Conservation (phyloP, 1,140 invertebrate species). For the Pemphigus obesinymphae region DNA sequence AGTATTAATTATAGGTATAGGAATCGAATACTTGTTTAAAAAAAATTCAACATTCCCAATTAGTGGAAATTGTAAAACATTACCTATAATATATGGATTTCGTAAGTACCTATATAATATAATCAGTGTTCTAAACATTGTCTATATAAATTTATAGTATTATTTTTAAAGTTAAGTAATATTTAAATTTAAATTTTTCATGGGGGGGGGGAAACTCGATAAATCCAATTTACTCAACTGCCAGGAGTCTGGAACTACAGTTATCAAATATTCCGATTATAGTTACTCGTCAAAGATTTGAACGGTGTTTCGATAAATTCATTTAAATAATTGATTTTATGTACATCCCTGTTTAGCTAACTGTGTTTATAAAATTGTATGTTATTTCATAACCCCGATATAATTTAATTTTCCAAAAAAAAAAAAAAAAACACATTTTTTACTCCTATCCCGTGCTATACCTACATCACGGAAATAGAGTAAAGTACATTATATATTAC, state of each 20-base stretch:
- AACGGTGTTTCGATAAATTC: background rate
- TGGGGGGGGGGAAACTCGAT: too few species aligned
- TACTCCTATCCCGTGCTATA: background rate
- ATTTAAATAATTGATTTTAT: constrained; percentile 4
- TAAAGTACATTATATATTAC: background rate
- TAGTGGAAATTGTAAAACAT: background rate
- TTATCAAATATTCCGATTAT: background rate
- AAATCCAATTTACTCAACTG: background rate
- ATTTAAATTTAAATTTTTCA: too few species aligned
- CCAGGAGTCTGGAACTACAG: too few species aligned
- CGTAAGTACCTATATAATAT: too few species aligned
- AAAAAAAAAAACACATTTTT: too few species aligned
- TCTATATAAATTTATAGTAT: too few species aligned
- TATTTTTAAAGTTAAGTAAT: too few species aligned
- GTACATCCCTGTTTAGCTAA: background rate
- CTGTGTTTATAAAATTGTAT: background rate
- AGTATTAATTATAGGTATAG: too few species aligned
- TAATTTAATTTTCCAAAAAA: too few species aligned
- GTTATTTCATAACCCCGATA: background rate
- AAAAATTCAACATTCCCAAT: background rate
- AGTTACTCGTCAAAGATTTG: background rate
- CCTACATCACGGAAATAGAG: too few species aligned
- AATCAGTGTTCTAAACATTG: too few species aligned
- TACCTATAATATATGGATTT: too few species aligned
- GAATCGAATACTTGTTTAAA: background rate